Percentiles rank a stretch among this genome's conserved stretches.
Evolutionary conservation across 1,140 invertebrate species (phyloP).

Genomic region (Orius laevigatus): DNA sequence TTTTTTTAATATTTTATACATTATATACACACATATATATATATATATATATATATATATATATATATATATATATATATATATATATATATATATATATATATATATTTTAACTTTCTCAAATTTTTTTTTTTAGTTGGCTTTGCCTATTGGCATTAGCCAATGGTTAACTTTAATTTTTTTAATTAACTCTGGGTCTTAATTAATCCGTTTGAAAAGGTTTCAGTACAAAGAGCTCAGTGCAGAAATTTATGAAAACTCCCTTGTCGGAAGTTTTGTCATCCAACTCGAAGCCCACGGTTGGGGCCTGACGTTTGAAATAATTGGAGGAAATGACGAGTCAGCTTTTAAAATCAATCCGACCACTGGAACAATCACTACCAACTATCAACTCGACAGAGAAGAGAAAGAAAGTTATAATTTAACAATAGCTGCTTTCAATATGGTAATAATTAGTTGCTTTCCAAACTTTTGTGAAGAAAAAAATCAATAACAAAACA

Average conservation of each 20-base stretch:
- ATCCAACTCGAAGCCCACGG: constrained; percentile 57
- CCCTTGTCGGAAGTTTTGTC: constrained; percentile 56
- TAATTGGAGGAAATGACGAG: constrained; percentile 55
- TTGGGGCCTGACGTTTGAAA: constrained; percentile 50
- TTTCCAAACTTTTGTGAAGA: constrained; percentile 4
- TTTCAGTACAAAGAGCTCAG: constrained; percentile 45
- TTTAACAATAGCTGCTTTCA: constrained; percentile 63
- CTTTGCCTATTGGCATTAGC: too few species aligned
- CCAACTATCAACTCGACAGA: constrained; percentile 58
- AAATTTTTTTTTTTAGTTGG: too few species aligned
- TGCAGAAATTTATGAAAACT: constrained; percentile 71
- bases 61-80: too few species aligned
- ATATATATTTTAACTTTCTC: too few species aligned
- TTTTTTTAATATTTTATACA: too few species aligned
- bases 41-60: too few species aligned
- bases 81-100: too few species aligned
- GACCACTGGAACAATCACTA: constrained; percentile 61
- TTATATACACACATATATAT: too few species aligned
- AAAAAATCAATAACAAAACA: neutral
- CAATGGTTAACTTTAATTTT: too few species aligned
- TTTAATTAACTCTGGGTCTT: too few species aligned
- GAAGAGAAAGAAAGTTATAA: constrained; percentile 63
- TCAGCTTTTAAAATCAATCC: constrained; percentile 67
- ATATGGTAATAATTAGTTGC: constrained; percentile 47
- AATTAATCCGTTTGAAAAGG: constrained; percentile 21